Conservation (phyloP, 2,888 invertebrate genomes). For the Balanococcus diminutus region DNA sequence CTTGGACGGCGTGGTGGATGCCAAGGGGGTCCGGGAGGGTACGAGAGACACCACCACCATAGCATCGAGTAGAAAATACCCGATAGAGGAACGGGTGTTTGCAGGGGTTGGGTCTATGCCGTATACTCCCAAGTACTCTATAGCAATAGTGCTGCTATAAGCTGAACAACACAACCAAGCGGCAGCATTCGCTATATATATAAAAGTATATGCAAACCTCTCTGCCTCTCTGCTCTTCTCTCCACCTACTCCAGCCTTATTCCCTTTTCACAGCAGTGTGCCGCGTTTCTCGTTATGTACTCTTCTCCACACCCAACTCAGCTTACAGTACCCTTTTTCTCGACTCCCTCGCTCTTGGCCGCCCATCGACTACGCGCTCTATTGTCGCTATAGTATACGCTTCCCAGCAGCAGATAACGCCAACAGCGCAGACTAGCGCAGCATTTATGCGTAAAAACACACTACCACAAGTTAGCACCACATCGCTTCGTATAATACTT, state of each 20-base stretch:
- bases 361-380: not conserved
- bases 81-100: not conserved
- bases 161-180: not conserved
- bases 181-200: not conserved
- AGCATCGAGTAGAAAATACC: not conserved
- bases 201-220: not conserved
- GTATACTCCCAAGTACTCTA: not conserved
- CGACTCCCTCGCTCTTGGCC: not conserved
- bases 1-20: not conserved
- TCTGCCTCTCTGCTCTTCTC: not conserved
- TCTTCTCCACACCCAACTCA: not conserved
- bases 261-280: constrained; percentile 11
- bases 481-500: not conserved
- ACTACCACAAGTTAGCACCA: not conserved
- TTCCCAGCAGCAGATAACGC: not conserved
- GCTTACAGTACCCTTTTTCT: not conserved
- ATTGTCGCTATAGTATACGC: not conserved
- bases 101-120: not conserved
- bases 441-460: not conserved
- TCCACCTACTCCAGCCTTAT: not conserved
- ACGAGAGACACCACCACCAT: not conserved
- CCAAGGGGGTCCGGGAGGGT: not conserved
- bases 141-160: not conserved
- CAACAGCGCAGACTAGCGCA: not conserved
- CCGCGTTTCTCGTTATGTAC: not conserved